Base-by-base conservation (phyloP, 2,797 vertebrate genomes). In the Dipus sagitta region DNA sequence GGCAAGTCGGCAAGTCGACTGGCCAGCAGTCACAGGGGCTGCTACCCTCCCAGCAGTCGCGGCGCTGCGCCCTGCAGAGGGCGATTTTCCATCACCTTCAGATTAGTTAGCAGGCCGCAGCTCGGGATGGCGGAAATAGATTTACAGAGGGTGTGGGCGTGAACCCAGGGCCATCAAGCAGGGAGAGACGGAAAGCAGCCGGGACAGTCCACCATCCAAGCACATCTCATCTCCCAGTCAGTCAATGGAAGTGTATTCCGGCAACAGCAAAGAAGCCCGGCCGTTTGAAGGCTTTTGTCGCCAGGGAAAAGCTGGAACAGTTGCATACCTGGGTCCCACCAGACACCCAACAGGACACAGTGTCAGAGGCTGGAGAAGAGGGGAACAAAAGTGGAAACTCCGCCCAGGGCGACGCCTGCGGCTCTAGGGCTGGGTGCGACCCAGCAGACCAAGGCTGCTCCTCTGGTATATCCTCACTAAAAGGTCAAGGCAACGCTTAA, bases 101-200 rank as follows among this genome's bases (percentile, higher is more conserved):
- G 54, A 47, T 47, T 47, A 47, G 47, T 47, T 47, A 47, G 47
- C 47, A 47, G 47, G 47, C 1, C 47, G 7, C 64, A 65, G 86
- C 32, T 42, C 15, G 3, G 28, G n/a, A 76, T 62, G 10, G 71
- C 71, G 84, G 74, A 93, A 95, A 26, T 32, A 84, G 64, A 80
- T 65, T 75, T 34, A 94, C 85, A 93, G 78, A 90, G 70, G 30
- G 20, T 12, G 58, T 38, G 32, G 60, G 34, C 42, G 3, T 1
- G 38, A 4, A 91, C 70, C 86, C 81, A 79, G 81, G 47, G 81
- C 92, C 84, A 82, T 18, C 21, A 42, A 75, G 26, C 67, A 78
- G 90, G 67, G 68, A 89, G 60, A 92, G 88, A 92, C 74, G 20
- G 75, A 75, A 93, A 71, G 60, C 47, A 80, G 64, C 42, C 76